Conservation (phyloP, 1,140 invertebrate genomes). For the Macrostomum lignano region DNA sequence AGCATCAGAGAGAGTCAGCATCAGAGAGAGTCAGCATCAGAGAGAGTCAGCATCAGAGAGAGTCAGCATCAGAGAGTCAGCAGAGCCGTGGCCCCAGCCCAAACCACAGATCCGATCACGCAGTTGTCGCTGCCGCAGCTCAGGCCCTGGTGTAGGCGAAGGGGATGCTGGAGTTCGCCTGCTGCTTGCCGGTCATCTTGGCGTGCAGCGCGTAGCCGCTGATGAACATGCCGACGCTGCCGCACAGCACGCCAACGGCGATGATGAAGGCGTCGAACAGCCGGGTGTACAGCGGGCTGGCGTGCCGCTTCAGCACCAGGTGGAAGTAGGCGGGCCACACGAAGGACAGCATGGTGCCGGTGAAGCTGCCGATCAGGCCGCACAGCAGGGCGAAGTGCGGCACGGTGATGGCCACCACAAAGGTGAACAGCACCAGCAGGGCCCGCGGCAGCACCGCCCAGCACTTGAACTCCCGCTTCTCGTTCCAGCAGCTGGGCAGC, state of each 20-base stretch:
- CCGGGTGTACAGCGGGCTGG: too few relatives aligned
- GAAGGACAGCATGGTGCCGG: constrained; percentile 85
- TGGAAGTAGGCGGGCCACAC: constrained; percentile 96
- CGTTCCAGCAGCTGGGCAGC: constrained; percentile 12
- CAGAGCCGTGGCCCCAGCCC: too few relatives aligned
- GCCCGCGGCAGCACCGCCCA: constrained; percentile 45
- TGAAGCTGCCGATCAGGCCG: constrained; percentile 92
- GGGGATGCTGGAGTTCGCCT: too few relatives aligned
- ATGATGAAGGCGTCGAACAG: constrained; percentile 84
- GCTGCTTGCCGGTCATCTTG: too few relatives aligned
- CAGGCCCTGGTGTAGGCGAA: too few relatives aligned
- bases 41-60: too few relatives aligned
- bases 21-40: too few relatives aligned
- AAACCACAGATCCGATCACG: too few relatives aligned
- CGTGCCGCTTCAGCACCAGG: constrained; percentile 60
- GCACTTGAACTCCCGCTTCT: constrained; percentile 6
- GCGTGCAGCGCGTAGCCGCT: constrained; percentile 64
- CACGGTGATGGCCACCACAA: constrained; percentile 80
- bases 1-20: too few relatives aligned
- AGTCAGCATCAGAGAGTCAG: too few relatives aligned
- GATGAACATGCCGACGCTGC: constrained; percentile 70
- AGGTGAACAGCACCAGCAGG: constrained; percentile 58
- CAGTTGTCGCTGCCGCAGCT: too few relatives aligned
- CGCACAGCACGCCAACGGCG: constrained; percentile 54
- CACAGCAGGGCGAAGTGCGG: constrained; percentile 91